Evolutionary conservation across 2,113 vertebrate species (phyloP).

Genomic region (Eubucco bourcierii): DNA sequence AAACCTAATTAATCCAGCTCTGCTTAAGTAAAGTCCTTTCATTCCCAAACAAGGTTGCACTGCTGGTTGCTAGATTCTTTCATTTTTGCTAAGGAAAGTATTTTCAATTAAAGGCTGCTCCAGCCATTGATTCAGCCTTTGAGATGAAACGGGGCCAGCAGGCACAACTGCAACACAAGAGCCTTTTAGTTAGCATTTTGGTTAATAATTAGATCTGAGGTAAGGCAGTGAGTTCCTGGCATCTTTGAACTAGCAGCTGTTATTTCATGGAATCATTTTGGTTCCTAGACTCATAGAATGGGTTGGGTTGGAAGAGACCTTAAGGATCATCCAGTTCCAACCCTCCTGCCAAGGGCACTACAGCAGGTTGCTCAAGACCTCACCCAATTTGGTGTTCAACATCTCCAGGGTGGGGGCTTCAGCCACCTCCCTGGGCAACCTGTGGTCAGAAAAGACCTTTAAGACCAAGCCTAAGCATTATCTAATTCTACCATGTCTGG

Average conservation of each 20-base stretch:
- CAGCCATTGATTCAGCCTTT: constrained; percentile 7
- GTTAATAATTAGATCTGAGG: neutral
- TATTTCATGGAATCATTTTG: neutral
- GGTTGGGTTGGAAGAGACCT: too few relatives aligned
- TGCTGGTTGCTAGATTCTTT: neutral
- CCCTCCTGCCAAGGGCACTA: too few relatives aligned
- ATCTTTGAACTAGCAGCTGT: neutral
- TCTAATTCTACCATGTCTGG: too few relatives aligned
- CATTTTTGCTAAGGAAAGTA: neutral
- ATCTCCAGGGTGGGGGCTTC: too few relatives aligned
- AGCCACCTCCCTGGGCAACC: too few relatives aligned
- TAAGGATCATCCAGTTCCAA: too few relatives aligned
- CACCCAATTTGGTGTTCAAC: too few relatives aligned
- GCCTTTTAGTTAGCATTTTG: neutral
- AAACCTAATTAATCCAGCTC: neutral
- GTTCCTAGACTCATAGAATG: too few relatives aligned
- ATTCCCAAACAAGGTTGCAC: neutral
- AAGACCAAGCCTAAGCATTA: too few relatives aligned
- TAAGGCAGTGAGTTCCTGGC: neutral
- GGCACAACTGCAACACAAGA: neutral
- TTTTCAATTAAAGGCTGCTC: constrained; percentile 22
- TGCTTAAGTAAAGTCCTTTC: constrained; percentile 16
- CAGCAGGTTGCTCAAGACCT: too few relatives aligned
- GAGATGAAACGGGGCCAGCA: neutral
- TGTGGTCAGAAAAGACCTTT: too few relatives aligned